Percentiles rank a stretch among this genome's conserved stretches.
These are phyloP conservation scores for Sceliomorpha sp. DNA, from an alignment of 2,888 invertebrate genomes.

Conservation along the genomic window DNA sequence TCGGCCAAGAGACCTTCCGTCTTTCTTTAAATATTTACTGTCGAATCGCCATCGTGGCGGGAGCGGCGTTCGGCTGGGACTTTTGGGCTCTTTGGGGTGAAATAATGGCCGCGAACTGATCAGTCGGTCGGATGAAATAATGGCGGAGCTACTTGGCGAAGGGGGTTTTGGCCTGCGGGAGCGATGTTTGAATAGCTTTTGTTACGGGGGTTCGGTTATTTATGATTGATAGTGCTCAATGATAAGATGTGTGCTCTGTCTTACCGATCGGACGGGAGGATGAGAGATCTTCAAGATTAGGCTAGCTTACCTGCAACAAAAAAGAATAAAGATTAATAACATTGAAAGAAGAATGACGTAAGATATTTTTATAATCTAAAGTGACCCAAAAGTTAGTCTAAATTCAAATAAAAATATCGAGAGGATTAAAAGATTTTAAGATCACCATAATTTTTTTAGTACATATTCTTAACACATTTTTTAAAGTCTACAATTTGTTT, in stretches of 20 bases:
- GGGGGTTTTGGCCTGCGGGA: too few species aligned
- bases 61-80: conserved; percentile 34
- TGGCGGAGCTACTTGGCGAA: conserved; percentile 52
- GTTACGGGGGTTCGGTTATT: conserved; percentile 8
- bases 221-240: conserved; percentile 33
- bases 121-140: conserved; percentile 50
- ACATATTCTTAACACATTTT: too few species aligned
- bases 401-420: too few species aligned
- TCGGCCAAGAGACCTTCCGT: conserved; percentile 45
- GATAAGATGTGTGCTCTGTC: conserved; percentile 28
- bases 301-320: conserved; percentile 26
- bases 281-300: too few species aligned
- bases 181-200: too few species aligned
- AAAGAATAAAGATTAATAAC: too few species aligned
- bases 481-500: too few species aligned
- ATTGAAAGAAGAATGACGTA: too few species aligned
- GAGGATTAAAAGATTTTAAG: too few species aligned
- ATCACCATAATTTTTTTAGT: too few species aligned
- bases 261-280: too few species aligned
- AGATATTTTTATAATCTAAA: conserved; percentile 12
- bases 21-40: conserved; percentile 74
- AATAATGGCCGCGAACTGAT: conserved; percentile 51
- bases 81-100: conserved; percentile 42
- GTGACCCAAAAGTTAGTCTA: too few species aligned
- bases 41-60: conserved; percentile 43